A percentile compares a stretch with the other conserved stretches of the same genome.
These are phyloP conservation scores for Leptonema lineaticorne DNA, from an alignment of 1,140 invertebrate genomes.

Conservation along the genomic window DNA sequence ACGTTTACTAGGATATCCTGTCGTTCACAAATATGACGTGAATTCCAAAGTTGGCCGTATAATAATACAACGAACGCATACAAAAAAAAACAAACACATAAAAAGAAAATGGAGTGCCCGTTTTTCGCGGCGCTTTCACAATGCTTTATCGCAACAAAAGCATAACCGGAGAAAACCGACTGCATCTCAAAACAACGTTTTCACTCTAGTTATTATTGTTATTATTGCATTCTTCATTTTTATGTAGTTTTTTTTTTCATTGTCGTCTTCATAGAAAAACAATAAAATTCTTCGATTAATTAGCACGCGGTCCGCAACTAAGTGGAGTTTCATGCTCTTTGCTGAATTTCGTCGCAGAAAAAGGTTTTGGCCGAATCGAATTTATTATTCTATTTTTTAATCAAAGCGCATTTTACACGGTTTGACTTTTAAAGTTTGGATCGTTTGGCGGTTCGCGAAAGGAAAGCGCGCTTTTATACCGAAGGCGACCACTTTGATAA, in stretches of 20 bases:
- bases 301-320: not conserved
- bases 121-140: slow-evolving; percentile 28
- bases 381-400: slow-evolving; percentile 6
- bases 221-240: too few relatives aligned
- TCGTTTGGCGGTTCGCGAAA: too few relatives aligned
- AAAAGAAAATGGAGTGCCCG: slow-evolving; percentile 32
- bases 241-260: too few relatives aligned
- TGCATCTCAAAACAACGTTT: not conserved
- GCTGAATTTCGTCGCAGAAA: too few relatives aligned
- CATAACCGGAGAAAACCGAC: slow-evolving; percentile 34
- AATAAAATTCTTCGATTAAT: not conserved
- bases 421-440: slow-evolving; percentile 9
- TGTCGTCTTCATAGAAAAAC: not conserved
- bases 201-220: not conserved
- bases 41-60: slow-evolving; percentile 27
- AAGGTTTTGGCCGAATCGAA: not conserved
- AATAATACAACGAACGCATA: slow-evolving; percentile 10
- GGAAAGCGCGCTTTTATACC: not conserved
- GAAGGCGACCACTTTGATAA: slow-evolving; percentile 11
- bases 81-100: slow-evolving; percentile 2
- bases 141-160: slow-evolving; percentile 39
- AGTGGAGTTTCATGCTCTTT: not conserved
- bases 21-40: slow-evolving; percentile 36
- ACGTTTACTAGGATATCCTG: slow-evolving; percentile 28
- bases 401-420: not conserved